Evolutionary conservation across 2,113 vertebrate genomes (phyloP).

Genomic region (Phylloscopus trochilus): DNA sequence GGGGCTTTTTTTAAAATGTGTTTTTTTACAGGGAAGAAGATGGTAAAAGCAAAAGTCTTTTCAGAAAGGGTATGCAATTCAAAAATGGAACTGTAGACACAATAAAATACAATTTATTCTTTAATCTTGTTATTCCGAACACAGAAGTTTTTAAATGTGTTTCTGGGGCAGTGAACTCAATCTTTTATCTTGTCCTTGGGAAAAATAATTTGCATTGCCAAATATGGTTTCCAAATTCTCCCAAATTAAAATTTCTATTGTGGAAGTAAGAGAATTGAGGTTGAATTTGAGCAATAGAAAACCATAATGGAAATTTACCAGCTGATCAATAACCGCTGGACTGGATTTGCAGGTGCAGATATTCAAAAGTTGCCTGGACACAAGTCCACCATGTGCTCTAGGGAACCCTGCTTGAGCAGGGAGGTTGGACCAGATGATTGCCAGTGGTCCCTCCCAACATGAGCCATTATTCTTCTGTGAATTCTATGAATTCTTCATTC

Average conservation of each 20-base stretch:
- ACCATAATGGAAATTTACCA: constrained; percentile 17
- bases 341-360: background rate
- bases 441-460: background rate
- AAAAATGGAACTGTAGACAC: background rate
- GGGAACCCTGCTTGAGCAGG: background rate
- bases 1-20: background rate
- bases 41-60: background rate
- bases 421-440: background rate
- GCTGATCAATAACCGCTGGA: background rate
- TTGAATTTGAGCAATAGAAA: constrained; percentile 41
- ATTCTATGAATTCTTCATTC: background rate
- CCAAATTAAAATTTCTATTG: constrained; percentile 38
- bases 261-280: constrained; percentile 12
- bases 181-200: constrained; percentile 34
- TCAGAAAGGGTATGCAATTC: background rate
- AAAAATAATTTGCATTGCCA: constrained; percentile 32
- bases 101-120: background rate
- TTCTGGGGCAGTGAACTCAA: constrained; percentile 30
- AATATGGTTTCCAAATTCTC: constrained; percentile 52
- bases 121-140: constrained; percentile 21
- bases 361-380: background rate
- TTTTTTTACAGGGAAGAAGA: background rate
- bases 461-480: background rate
- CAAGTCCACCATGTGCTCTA: background rate
- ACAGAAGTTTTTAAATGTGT: background rate